A percentile compares a stretch with the other conserved stretches of the same genome.
These are phyloP conservation scores for Planiliza haematocheilus DNA, from an alignment of 2,113 vertebrate genomes.

Conservation along the genomic window DNA sequence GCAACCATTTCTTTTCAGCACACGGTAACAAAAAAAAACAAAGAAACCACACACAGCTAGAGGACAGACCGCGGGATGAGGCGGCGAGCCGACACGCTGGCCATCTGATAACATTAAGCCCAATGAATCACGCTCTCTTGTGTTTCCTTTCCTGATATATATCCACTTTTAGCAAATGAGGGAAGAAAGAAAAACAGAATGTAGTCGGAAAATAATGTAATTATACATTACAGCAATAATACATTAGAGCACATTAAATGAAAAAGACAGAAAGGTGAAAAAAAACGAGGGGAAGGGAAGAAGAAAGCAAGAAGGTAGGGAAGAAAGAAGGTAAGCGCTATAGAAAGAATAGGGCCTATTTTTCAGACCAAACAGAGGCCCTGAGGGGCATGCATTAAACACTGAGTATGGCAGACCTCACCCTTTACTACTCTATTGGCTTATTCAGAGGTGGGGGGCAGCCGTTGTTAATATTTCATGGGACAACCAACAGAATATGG, in stretches of 20 bases:
- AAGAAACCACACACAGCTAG: conserved; percentile 66
- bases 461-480: conserved; percentile 78
- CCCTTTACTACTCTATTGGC: conserved; percentile 73
- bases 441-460: conserved; percentile 75
- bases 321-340: conserved; percentile 25
- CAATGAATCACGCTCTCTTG: conserved; percentile 53
- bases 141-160: conserved; percentile 16
- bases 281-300: not conserved
- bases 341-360: conserved; percentile 48
- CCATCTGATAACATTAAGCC: conserved; percentile 77
- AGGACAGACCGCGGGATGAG: conserved; percentile 75
- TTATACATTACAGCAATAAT: not conserved
- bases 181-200: not conserved
- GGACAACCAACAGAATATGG: conserved; percentile 68
- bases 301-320: conserved; percentile 5
- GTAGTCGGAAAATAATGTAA: not conserved
- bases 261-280: not conserved
- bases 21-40: conserved; percentile 58
- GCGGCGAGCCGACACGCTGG: conserved; percentile 56
- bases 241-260: conserved; percentile 4
- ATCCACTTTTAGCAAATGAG: conserved; percentile 10
- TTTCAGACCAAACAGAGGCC: conserved; percentile 60
- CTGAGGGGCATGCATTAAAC: conserved; percentile 72
- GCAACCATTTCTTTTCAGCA: conserved; percentile 73
- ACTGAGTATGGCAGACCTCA: conserved; percentile 70